A percentile compares a stretch with the other conserved stretches of the same genome.
Conservation (phyloP, 2,113 vertebrate genomes). For the Oncorhynchus nerka region DNA sequence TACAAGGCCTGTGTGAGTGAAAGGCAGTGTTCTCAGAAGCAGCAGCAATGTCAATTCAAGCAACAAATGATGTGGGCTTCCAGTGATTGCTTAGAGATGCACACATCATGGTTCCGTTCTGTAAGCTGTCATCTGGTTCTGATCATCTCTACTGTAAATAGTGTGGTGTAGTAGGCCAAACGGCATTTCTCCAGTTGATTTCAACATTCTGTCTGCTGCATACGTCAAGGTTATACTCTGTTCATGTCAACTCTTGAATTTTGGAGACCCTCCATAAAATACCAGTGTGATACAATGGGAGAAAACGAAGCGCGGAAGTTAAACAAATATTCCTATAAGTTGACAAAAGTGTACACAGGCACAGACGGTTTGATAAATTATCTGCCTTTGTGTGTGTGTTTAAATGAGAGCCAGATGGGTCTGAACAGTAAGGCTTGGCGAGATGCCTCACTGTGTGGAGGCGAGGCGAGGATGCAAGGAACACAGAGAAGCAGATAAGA, state of each 20-base stretch:
- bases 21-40: constrained; percentile 44
- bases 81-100: constrained; percentile 31
- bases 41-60: constrained; percentile 48
- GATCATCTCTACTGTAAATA: constrained; percentile 37
- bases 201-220: constrained; percentile 42
- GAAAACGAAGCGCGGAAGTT: constrained; percentile 41
- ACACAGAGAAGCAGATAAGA: constrained; percentile 39
- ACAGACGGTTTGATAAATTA: constrained; percentile 78
- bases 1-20: constrained; percentile 28
- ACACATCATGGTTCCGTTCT: constrained; percentile 36
- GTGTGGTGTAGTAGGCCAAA: background rate
- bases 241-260: constrained; percentile 51
- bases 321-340: constrained; percentile 72
- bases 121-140: constrained; percentile 63
- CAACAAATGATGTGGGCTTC: constrained; percentile 41
- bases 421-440: constrained; percentile 69
- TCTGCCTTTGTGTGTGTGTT: constrained; percentile 69
- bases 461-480: constrained; percentile 61
- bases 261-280: constrained; percentile 48
- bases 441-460: constrained; percentile 54
- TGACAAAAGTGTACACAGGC: constrained; percentile 74
- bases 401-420: constrained; percentile 79
- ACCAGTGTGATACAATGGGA: constrained; percentile 40
- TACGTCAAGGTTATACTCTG: constrained; percentile 62
- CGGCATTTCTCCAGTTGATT: constrained; percentile 37